These are phyloP conservation scores for Habrosyne pyritoides DNA, from an alignment of 2,888 invertebrate species.

Conservation along the genomic window DNA sequence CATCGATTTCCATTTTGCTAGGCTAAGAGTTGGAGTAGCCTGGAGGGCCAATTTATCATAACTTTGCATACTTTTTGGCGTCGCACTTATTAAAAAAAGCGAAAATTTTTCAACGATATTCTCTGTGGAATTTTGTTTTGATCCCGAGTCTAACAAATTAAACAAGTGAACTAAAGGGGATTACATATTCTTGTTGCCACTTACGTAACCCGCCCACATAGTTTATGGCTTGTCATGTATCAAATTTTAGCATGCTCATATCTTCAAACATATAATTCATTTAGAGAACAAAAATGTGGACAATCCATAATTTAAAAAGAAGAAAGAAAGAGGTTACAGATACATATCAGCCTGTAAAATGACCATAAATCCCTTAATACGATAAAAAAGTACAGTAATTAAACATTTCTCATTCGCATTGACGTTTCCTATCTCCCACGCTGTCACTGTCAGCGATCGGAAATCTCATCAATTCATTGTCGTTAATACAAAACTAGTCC, in stretches of 20 bases:
- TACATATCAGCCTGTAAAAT: neutral
- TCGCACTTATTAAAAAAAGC: neutral
- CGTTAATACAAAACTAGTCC: neutral
- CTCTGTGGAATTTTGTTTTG: neutral
- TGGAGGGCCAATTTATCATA: neutral
- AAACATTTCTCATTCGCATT: neutral
- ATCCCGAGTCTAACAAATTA: neutral
- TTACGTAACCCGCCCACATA: neutral
- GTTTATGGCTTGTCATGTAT: neutral
- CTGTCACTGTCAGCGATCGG: conserved; percentile 3
- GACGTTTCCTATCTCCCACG: neutral
- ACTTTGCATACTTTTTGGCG: neutral
- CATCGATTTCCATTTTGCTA: neutral
- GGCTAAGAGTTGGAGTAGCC: neutral
- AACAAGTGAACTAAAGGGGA: neutral
- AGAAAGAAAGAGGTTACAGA: neutral
- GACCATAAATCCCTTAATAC: neutral
- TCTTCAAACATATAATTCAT: too few species aligned
- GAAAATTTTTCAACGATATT: neutral
- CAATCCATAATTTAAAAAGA: too few species aligned
- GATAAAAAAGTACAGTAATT: neutral
- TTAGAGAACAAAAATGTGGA: neutral
- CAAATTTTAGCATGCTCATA: neutral
- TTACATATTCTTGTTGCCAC: neutral
- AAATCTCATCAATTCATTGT: conserved; percentile 4